Evolutionary conservation across 2,797 vertebrate species (phyloP).

Genomic region (Pyrocephalus nanus): DNA sequence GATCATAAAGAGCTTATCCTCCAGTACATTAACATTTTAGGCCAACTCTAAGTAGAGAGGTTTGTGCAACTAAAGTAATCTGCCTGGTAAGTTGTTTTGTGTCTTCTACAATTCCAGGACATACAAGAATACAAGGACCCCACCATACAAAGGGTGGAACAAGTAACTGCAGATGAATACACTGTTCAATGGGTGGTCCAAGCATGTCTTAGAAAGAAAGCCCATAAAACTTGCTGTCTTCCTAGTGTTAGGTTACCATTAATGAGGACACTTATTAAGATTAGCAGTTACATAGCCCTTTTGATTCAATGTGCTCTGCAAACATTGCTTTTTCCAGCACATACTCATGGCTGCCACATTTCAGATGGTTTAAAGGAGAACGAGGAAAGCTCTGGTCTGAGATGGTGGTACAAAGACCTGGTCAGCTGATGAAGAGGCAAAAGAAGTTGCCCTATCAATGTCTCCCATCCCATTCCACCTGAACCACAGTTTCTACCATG

Average conservation of each 20-base stretch:
- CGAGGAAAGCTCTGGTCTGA: not conserved
- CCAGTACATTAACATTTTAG: not conserved
- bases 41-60: not conserved
- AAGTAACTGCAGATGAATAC: not conserved
- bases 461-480: not conserved
- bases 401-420: not conserved
- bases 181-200: not conserved
- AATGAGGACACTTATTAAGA: not conserved
- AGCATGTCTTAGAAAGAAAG: not conserved
- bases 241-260: not conserved
- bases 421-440: not conserved
- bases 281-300: not conserved
- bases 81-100: not conserved
- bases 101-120: not conserved
- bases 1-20: not conserved
- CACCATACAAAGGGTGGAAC: not conserved
- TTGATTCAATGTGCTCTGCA: not conserved
- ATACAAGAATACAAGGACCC: not conserved
- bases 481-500: accelerated
- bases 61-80: not conserved
- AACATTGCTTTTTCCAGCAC: not conserved
- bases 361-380: not conserved
- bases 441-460: not conserved
- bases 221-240: not conserved
- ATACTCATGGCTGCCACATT: not conserved